These are phyloP conservation scores for Antheraea yamamai DNA, from an alignment of 2,888 invertebrate species.

Conservation along the genomic window DNA sequence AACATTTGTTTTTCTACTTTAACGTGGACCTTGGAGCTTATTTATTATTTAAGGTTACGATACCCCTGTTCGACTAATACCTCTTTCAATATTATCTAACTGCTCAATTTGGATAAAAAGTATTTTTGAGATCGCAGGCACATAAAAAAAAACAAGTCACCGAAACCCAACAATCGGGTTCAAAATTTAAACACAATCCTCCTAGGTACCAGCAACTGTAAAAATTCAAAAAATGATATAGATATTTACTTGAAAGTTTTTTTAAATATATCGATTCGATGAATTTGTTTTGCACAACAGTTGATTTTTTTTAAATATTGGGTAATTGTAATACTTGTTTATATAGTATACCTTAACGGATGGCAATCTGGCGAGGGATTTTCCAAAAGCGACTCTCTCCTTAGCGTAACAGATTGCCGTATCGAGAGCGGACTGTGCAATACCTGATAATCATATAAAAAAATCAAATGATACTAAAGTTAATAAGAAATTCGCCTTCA, in stretches of 20 bases:
- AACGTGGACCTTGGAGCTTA: too few species aligned
- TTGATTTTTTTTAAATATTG: background rate
- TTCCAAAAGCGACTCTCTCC: slow-evolving; percentile 85
- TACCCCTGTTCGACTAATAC: too few species aligned
- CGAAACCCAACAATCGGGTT: background rate
- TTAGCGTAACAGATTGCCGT: slow-evolving; percentile 86
- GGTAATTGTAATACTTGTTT: background rate
- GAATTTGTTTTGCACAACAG: background rate
- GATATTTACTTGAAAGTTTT: background rate
- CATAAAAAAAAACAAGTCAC: background rate
- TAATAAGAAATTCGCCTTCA: background rate
- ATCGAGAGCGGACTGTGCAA: slow-evolving; percentile 89
- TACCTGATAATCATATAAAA: slow-evolving; percentile 61
- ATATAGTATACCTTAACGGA: slow-evolving; percentile 82
- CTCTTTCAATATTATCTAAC: too few species aligned
- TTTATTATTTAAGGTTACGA: too few species aligned
- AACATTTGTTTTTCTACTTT: too few species aligned
- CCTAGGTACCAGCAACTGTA: background rate
- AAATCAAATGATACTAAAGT: slow-evolving; percentile 1
- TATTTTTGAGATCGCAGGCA: too few species aligned
- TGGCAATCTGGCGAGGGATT: slow-evolving; percentile 84
- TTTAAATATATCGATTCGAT: background rate
- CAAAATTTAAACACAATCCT: background rate
- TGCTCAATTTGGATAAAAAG: too few species aligned
- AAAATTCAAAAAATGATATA: background rate